Conservation (phyloP, 2,113 vertebrate species). For the Urocolius indicus region DNA sequence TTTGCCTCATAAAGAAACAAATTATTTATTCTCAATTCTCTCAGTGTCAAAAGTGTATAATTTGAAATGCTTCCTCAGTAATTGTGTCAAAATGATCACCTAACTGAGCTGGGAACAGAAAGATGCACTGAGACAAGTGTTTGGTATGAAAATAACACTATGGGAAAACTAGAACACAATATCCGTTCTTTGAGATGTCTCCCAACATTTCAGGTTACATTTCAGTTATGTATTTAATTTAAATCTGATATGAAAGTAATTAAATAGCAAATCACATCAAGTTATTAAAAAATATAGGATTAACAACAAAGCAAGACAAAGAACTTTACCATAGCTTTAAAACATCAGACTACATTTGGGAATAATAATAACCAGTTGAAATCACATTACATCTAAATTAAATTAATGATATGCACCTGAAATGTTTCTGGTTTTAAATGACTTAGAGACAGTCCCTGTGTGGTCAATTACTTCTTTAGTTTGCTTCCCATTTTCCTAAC, state of each 20-base stretch:
- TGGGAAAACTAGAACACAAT: background rate
- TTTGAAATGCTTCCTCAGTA: background rate
- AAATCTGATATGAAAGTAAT: background rate
- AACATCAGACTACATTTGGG: background rate
- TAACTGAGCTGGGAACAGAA: background rate
- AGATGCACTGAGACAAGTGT: accelerated
- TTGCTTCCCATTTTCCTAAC: background rate
- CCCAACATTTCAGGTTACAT: background rate
- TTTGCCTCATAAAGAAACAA: background rate
- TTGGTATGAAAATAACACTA: background rate
- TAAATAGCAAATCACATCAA: background rate
- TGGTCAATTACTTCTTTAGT: background rate
- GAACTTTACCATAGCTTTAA: background rate
- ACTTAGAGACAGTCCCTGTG: background rate
- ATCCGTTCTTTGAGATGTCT: background rate
- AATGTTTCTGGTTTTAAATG: background rate
- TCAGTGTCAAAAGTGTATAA: background rate
- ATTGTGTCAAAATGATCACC: background rate
- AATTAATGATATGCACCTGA: background rate
- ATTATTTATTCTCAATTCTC: background rate
- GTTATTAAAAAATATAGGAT: background rate
- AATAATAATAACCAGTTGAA: background rate
- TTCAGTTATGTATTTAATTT: background rate
- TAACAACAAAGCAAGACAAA: background rate
- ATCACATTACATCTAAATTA: background rate